These are phyloP conservation scores for Entomyzon cyanotis DNA, from an alignment of 2,113 vertebrate species.

Conservation along the genomic window DNA sequence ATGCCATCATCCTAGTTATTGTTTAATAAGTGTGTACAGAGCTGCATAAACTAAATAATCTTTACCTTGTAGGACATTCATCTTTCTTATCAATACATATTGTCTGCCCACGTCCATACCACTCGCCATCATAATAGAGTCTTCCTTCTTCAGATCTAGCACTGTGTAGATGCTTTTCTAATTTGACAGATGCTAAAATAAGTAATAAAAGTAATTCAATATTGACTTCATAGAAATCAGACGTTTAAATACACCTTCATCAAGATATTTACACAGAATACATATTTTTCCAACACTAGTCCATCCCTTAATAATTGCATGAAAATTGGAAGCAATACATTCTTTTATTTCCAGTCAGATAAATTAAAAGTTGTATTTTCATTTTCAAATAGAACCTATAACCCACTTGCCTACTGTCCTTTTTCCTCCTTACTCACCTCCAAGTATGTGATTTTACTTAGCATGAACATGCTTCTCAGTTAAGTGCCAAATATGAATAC, in stretches of 20 bases:
- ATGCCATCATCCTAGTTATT: neutral
- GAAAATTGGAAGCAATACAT: neutral
- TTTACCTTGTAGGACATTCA: conserved; percentile 91
- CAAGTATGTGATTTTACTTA: neutral
- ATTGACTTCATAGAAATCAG: neutral
- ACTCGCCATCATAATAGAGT: conserved; percentile 92
- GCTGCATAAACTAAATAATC: neutral
- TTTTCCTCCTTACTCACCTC: neutral
- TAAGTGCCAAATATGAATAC: neutral
- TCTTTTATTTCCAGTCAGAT: neutral
- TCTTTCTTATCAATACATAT: conserved; percentile 96
- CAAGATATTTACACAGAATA: neutral
- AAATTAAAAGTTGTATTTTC: neutral
- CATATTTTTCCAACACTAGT: neutral
- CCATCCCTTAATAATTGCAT: neutral
- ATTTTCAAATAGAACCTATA: neutral
- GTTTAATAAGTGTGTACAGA: neutral
- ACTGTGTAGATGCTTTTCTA: conserved; percentile 89
- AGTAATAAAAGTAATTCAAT: conserved; percentile 34
- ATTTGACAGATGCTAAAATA: conserved; percentile 82
- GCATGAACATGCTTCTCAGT: neutral
- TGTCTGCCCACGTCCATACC: conserved; percentile 92
- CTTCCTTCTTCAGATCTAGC: conserved; percentile 91
- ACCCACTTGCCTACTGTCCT: neutral
- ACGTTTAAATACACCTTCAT: neutral